Base-by-base conservation (phyloP, 2,113 vertebrate genomes). In the Loxodonta africana region DNA sequence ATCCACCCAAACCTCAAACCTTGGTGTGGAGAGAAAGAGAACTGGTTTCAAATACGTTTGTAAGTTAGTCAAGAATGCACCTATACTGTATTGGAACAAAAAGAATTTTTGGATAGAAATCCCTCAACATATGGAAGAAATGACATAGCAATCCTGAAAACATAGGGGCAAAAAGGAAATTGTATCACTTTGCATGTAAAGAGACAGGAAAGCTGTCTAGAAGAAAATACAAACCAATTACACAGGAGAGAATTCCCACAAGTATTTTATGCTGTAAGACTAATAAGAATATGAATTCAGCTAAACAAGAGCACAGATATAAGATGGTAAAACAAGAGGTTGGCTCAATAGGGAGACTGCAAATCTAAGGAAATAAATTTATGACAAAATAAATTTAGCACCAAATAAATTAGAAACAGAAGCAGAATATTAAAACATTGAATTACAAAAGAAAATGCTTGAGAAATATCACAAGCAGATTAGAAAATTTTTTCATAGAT, bases 371-470 rank as follows among this genome's bases (percentile, higher is more conserved):
- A 93, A 91, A 92, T 48, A 94, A 76, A 82, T 57, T 85, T 81
- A 74, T 85, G 67, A 83, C 53, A 82, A 82, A 95, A 85, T 65
- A 91, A 74, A 90, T 76, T 74, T 53, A 87, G 23, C 37, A 87
- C 26, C 20, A 83, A 83, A 65, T 60, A 84, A 26, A 17, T 87
- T 44, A 37, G 41, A 87, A 80, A 93, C 73, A 87, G 18, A 65
- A 28, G 33, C 41, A 94, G 57, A 83, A 30, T 7, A 84, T 44
- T 78, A 25, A 77, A 60, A 33, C 78, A n/a, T 5, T 76, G 44
- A 77, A 65, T 25, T 71, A 20, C 14, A 37, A 51, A 25, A 71
- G 4, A 81, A 81, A 73, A n/a, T 26, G 26, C 74, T 83, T 78
- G 7, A 80, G 6, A 83, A 83, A 96, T 90, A 88, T 44, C 5